Percentiles rank a stretch among this genome's conserved stretches.
These are phyloP conservation scores for Myotis lucifugus DNA, from an alignment of 2,113 vertebrate genomes.

Conservation along the genomic window DNA sequence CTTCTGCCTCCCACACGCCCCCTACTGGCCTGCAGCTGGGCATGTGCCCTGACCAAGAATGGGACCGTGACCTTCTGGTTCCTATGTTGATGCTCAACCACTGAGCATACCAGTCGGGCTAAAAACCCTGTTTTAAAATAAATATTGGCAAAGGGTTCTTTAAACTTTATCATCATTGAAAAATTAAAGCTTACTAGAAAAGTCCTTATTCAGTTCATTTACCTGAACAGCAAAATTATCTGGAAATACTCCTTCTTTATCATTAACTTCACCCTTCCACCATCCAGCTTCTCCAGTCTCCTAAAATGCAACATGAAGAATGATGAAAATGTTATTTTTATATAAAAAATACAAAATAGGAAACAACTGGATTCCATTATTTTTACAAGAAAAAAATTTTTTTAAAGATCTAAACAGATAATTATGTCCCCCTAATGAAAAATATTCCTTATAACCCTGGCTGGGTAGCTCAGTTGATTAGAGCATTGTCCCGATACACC, in stretches of 20 bases:
- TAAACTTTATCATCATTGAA: neutral
- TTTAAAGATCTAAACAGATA: neutral
- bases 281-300: conserved; percentile 94
- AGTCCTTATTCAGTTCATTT: conserved; percentile 92
- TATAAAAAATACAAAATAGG: neutral
- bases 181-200: conserved; percentile 85
- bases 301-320: conserved; percentile 83
- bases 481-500: neutral
- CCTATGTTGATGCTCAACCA: too few species aligned
- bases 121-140: neutral
- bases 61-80: too few species aligned
- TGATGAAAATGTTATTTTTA: neutral
- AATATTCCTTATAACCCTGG: neutral
- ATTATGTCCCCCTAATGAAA: neutral
- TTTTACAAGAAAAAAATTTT: conserved; percentile 3
- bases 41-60: too few species aligned
- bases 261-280: conserved; percentile 94
- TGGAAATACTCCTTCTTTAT: conserved; percentile 94
- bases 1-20: too few species aligned
- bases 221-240: conserved; percentile 92
- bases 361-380: neutral
- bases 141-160: neutral
- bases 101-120: too few species aligned
- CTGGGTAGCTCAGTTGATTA: neutral
- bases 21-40: too few species aligned